Evolutionary conservation across 2,888 invertebrate species (phyloP), one percentile per base, ranked within the genome.

Genomic region (Cistogaster globosa): DNA sequence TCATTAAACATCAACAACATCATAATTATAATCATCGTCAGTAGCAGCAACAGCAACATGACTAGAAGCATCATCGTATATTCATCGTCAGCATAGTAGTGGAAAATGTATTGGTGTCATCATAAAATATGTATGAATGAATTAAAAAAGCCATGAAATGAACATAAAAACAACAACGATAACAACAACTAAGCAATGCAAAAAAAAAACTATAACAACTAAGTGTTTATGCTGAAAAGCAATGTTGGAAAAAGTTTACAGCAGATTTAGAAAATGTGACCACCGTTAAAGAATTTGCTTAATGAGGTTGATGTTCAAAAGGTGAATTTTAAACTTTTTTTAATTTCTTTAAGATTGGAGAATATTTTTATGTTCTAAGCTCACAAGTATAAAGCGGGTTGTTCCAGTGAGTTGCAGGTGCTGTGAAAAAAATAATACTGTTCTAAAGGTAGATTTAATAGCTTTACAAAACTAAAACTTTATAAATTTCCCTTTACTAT

Each of bases 1-100:
- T 85, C 84, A 85, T 85, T 85, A 68, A 85, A 81, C 72, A 83
- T 48, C 81, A 68, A 63, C 77, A 82, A 60, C 65, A 77, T 63
- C 51, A 65, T 63, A 42, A 75, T 67, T 32, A 51, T 67, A 55
- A n/a, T 58, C 63, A 38, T 57, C 62, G 53, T n/a, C 63, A 74
- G 55, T 55, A 53, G 7, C 26, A 55, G 38, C 38, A 78, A 4
- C 26, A 32, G 6, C 22, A 57, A 22, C 26, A 32, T 2, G n/a
- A 57, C n/a, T 9, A 48, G 45, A 20, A 20, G 26, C 42, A 57
- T 22, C 16, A 53, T 53, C 26, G 32, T 32, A 42, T 53, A 26
- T 32, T 42, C 32, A n/a, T 68, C 8, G n/a, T 75, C 51, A 74
- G 55, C 62, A 76, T 71, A 65, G 80, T 58, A 42, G 51, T 58